A percentile compares a stretch with the other conserved stretches of the same genome.
phyloP scores from a whole-genome alignment of 2,797 vertebrate genomes.

The Dendrocincla fuliginosa region DNA sequence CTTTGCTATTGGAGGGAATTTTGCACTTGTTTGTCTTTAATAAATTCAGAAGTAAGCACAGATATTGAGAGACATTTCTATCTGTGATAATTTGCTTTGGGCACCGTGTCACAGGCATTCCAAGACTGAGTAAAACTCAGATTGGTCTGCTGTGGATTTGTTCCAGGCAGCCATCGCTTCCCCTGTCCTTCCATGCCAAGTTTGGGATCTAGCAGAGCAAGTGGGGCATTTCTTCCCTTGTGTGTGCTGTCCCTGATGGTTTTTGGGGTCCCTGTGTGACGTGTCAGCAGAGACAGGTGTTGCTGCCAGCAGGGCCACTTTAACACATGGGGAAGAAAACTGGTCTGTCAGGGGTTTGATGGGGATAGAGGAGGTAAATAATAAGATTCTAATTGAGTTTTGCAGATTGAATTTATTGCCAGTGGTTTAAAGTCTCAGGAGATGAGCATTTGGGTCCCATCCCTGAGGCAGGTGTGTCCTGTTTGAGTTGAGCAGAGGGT shows the following conservation, averaged over 20 bases:
- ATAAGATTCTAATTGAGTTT: background rate
- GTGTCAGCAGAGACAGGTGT: background rate
- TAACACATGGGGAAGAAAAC: background rate
- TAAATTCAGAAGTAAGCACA: background rate
- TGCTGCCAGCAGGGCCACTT: background rate
- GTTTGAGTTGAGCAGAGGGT: fast-evolving
- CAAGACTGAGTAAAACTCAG: background rate
- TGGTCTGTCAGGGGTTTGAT: background rate
- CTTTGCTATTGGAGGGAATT: background rate
- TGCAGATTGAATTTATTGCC: background rate
- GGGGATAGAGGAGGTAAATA: background rate
- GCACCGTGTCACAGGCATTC: background rate
- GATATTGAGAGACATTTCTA: background rate
- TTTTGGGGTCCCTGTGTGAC: background rate
- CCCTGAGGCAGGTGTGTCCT: background rate
- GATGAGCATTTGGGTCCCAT: background rate
- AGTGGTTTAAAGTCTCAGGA: background rate
- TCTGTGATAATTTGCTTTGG: background rate
- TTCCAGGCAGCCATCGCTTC: background rate
- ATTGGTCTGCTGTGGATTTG: background rate
- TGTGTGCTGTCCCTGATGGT: background rate
- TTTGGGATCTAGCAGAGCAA: background rate
- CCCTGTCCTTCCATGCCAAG: background rate
- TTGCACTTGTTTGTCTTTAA: background rate
- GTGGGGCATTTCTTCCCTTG: background rate